phyloP scores from a whole-genome alignment of 1,140 invertebrate genomes.

The Microplitis demolitor region DNA sequence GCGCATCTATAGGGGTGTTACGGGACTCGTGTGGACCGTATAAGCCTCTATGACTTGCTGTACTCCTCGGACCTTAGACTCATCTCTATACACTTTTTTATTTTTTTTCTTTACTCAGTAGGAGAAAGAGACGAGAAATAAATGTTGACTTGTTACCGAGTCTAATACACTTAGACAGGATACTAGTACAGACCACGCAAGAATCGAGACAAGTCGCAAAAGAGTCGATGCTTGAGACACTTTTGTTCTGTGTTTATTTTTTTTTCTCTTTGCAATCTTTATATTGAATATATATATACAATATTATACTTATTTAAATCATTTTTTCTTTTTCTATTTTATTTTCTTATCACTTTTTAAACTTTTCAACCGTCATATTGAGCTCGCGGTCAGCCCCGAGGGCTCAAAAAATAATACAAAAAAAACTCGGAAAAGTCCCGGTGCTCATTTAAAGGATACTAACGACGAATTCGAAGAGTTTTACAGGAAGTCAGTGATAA shows the following conservation, averaged over 20 bases:
- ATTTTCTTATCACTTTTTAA: conserved; percentile 21
- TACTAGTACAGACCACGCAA: conserved; percentile 14
- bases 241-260: conserved; percentile 26
- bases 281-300: neutral
- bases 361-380: conserved; percentile 18
- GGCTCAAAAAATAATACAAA: conserved; percentile 13
- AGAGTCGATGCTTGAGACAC: conserved; percentile 38
- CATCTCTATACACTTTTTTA: conserved; percentile 21
- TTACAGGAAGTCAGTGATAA: conserved; percentile 26
- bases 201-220: conserved; percentile 36
- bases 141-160: conserved; percentile 28
- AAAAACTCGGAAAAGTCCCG: conserved; percentile 13
- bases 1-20: conserved; percentile 31
- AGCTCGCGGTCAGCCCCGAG: conserved; percentile 16
- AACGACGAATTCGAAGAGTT: conserved; percentile 30
- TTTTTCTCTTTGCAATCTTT: neutral
- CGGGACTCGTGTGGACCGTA: conserved; percentile 32
- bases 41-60: conserved; percentile 25
- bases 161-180: conserved; percentile 53
- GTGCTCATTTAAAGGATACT: conserved; percentile 26
- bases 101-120: conserved; percentile 8
- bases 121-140: conserved; percentile 25
- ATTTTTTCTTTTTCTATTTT: no score
- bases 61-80: conserved; percentile 32
- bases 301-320: conserved; percentile 1